Evolutionary conservation across 2,797 vertebrate genomes (phyloP).

Genomic region (Rhinella marina): DNA sequence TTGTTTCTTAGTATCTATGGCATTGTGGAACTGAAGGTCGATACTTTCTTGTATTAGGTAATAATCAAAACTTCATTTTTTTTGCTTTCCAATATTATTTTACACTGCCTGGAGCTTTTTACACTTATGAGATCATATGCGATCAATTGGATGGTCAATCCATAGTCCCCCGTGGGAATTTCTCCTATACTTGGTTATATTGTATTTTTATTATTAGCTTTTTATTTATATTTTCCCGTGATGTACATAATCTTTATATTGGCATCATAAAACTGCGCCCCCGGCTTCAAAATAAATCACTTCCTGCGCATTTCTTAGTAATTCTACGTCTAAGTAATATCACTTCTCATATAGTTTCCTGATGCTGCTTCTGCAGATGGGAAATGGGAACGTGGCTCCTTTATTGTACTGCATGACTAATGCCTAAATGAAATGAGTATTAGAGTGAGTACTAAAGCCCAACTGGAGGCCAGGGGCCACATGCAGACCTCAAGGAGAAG

Average conservation of each 20-base stretch:
- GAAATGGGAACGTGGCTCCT: not conserved
- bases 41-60: slow-evolving; percentile 28
- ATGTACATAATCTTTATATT: slow-evolving; percentile 36
- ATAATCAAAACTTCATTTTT: slow-evolving; percentile 18
- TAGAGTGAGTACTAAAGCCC: not conserved
- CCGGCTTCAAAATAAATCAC: not conserved
- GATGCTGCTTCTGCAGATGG: not conserved
- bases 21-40: slow-evolving; percentile 9
- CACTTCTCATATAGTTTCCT: not conserved
- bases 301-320: slow-evolving; percentile 5
- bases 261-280: not conserved
- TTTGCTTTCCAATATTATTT: slow-evolving; percentile 36
- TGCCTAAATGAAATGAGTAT: not conserved
- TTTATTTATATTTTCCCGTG: slow-evolving; percentile 25
- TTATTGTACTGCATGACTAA: not conserved
- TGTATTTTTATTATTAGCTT: slow-evolving; percentile 45
- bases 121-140: slow-evolving; percentile 27
- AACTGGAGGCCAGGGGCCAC: not conserved
- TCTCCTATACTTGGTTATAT: slow-evolving; percentile 14
- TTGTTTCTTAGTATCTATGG: not conserved
- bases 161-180: slow-evolving; percentile 1
- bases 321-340: slow-evolving; percentile 12
- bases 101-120: slow-evolving; percentile 43
- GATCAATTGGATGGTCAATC: slow-evolving; percentile 46
- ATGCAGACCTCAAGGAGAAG: no score